Conservation (phyloP, 2,888 invertebrate genomes). For the Ophion slaviceki region DNA sequence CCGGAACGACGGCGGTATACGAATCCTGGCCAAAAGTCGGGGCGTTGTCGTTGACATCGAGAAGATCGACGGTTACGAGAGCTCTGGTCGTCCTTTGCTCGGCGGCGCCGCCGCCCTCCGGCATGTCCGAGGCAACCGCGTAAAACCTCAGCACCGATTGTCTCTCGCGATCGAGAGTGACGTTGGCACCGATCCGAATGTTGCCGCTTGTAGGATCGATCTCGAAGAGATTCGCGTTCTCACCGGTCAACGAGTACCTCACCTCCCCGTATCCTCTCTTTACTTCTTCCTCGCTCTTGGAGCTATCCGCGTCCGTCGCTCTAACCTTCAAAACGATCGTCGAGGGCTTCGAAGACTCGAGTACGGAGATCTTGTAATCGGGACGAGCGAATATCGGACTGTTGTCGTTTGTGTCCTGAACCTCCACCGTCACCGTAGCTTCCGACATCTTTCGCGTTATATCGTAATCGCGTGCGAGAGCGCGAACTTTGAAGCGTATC, state of each 20-base stretch:
- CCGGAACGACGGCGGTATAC: slow-evolving; percentile 91
- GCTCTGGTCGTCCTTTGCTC: slow-evolving; percentile 88
- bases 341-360: slow-evolving; percentile 89
- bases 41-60: slow-evolving; percentile 92
- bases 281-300: slow-evolving; percentile 84
- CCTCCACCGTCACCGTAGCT: slow-evolving; percentile 88
- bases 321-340: slow-evolving; percentile 88
- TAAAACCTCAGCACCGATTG: slow-evolving; percentile 89
- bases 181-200: slow-evolving; percentile 88
- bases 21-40: slow-evolving; percentile 88
- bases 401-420: slow-evolving; percentile 92
- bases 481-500: slow-evolving; percentile 84
- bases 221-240: slow-evolving; percentile 89
- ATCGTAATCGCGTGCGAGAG: slow-evolving; percentile 82
- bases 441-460: slow-evolving; percentile 85
- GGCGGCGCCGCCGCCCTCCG: slow-evolving; percentile 86
- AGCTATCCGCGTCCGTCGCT: slow-evolving; percentile 89
- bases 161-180: slow-evolving; percentile 89
- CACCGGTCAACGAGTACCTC: slow-evolving; percentile 89
- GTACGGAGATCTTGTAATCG: slow-evolving; percentile 89
- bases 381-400: slow-evolving; percentile 89
- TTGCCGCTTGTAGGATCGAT: slow-evolving; percentile 89
- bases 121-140: slow-evolving; percentile 91
- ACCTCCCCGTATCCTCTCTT: slow-evolving; percentile 88
- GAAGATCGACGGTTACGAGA: slow-evolving; percentile 88